Evolutionary conservation across 1,140 invertebrate species (phyloP), one percentile per base, ranked within the genome.

Genomic region (Homalodisca vitripennis): DNA sequence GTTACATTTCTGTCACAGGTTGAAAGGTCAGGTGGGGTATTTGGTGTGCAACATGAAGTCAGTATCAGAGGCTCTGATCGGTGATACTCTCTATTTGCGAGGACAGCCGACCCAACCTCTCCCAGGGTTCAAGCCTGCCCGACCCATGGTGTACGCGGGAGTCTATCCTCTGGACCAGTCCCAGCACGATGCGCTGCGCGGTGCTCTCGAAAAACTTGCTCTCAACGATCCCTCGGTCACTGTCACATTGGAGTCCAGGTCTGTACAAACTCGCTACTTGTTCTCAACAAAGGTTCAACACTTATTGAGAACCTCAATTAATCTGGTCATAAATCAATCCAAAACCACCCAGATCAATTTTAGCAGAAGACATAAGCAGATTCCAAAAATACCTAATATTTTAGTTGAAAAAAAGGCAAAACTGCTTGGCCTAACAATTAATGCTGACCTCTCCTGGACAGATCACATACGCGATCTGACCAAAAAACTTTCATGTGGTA

Each of bases 151-250:
- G 3, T 98, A 92, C 83, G 94, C 95, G 72, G 97, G 97, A 0
- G 84, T 99, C 62, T 99, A 92, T 82, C 97, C 98, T 0, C 83
- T 90, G 41, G 94, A 98, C 80, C 92, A 96, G 76, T 91, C 92
- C 1, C 89, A 98, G 76, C 89, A 92, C 78, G 74, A 83, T 14
- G 81, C 82, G 55, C 80, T 97, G 14, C 83, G 87, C 76, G 87
- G 83, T 77, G 94, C 97, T 34, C 89, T 99, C 51, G 92, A 96
- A 66, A 95, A 95, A 81, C 82, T 99, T 55, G 84, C 87, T 20
- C 81, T 99, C n/a, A 99, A 98, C 82, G 97, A 99, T 83, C 90
- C 92, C 57, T 94, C 93, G 75, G 95, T 98, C 1, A 85, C 84
- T 26, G 80, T 97, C 0, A 82, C 81, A 60, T 74, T 87, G 26